phyloP scores from a whole-genome alignment of 2,888 invertebrate species.

The Diaperis boleti region DNA sequence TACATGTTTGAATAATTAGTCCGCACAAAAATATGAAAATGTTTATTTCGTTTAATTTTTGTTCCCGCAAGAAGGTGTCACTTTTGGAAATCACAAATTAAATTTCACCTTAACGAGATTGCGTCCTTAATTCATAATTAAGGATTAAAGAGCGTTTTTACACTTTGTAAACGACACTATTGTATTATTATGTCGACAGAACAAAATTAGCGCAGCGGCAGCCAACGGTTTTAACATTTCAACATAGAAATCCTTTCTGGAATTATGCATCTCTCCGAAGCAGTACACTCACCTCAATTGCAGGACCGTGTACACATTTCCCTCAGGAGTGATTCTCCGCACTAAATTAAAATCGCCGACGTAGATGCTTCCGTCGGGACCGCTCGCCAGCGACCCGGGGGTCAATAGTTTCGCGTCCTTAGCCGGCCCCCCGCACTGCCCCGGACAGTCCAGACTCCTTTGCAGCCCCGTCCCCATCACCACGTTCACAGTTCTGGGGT shows the following conservation, averaged over 20 bases:
- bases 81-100: no score
- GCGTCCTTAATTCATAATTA: no score
- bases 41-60: no score
- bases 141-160: no score
- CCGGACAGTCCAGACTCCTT: slow-evolving; percentile 87
- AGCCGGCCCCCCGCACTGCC: slow-evolving; percentile 86
- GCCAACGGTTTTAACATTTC: no score
- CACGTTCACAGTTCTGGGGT: slow-evolving; percentile 90
- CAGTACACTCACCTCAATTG: slow-evolving; percentile 78
- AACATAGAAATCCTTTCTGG: background rate
- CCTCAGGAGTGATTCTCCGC: slow-evolving; percentile 89
- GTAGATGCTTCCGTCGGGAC: slow-evolving; percentile 96
- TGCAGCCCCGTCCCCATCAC: slow-evolving; percentile 94
- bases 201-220: no score
- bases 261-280: slow-evolving; percentile 1
- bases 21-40: no score
- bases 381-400: slow-evolving; percentile 94
- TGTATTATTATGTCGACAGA: no score
- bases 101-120: no score
- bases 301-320: slow-evolving; percentile 89
- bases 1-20: no score
- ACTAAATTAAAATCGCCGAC: slow-evolving; percentile 98
- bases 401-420: slow-evolving; percentile 89
- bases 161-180: no score
- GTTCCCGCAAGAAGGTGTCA: no score